A percentile compares a stretch with the other conserved stretches of the same genome.
Conservation (phyloP, 2,888 invertebrate species). For the Rugalucina vietnamica region DNA sequence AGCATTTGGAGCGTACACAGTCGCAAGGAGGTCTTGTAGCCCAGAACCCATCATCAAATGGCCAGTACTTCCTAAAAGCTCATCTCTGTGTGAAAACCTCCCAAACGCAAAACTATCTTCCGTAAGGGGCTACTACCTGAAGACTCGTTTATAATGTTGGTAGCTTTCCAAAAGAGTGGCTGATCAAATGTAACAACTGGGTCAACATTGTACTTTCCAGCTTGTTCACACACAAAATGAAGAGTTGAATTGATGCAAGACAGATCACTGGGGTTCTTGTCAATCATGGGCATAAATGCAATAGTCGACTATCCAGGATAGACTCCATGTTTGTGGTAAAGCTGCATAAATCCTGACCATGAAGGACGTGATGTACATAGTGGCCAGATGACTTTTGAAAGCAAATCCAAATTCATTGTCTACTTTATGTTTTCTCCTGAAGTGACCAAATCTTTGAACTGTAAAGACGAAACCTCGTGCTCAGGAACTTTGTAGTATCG, state of each 20-base stretch:
- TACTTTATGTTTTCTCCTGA: not conserved
- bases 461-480: not conserved
- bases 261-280: slow-evolving; percentile 44
- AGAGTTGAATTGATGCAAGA: slow-evolving; percentile 54
- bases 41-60: slow-evolving; percentile 62
- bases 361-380: slow-evolving; percentile 32
- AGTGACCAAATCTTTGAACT: not conserved
- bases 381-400: slow-evolving; percentile 33
- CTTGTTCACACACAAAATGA: slow-evolving; percentile 36
- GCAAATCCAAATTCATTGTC: not conserved
- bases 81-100: slow-evolving; percentile 58
- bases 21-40: slow-evolving; percentile 59
- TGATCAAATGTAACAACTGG: slow-evolving; percentile 30
- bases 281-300: slow-evolving; percentile 55
- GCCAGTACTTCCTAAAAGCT: slow-evolving; percentile 67
- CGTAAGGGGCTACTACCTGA: slow-evolving; percentile 15
- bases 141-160: not conserved
- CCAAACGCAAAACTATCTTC: slow-evolving; percentile 40
- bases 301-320: slow-evolving; percentile 60
- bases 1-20: slow-evolving; percentile 61
- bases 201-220: not conserved
- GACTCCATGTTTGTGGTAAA: slow-evolving; percentile 20
- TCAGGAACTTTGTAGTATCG: slow-evolving; percentile 7
- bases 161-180: slow-evolving; percentile 31
- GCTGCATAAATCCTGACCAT: slow-evolving; percentile 66